Evolutionary conservation across 1,140 invertebrate genomes (phyloP).

Genomic region (Heliconius congener): DNA sequence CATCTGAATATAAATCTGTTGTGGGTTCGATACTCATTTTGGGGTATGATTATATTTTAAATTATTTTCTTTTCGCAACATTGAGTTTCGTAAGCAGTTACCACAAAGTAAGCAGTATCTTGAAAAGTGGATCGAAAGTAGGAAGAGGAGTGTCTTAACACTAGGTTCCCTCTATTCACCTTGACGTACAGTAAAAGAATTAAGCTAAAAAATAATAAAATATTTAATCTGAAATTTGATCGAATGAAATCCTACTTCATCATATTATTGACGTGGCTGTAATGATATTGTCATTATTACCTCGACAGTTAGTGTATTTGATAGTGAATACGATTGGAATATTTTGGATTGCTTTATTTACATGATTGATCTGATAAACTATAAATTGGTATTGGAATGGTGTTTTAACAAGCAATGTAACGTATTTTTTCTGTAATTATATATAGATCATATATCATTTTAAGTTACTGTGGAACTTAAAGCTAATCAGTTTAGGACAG

Average conservation of each 20-base stretch:
- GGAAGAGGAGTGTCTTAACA: too few species aligned
- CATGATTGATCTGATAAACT: constrained; percentile 12
- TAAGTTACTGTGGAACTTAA: neutral
- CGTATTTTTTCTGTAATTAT: constrained; percentile 2
- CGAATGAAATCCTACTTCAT: neutral
- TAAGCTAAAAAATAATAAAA: too few species aligned
- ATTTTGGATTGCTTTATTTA: constrained; percentile 1
- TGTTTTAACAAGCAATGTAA: neutral
- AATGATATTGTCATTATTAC: constrained; percentile 11
- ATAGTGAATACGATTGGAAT: constrained; percentile 8
- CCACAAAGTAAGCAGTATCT: too few species aligned
- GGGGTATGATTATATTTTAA: too few species aligned
- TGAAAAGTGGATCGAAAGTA: too few species aligned
- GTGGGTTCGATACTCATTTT: too few species aligned
- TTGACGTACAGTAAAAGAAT: too few species aligned
- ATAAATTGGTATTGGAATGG: constrained; percentile 8
- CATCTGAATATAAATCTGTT: too few species aligned
- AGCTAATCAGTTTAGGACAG: neutral
- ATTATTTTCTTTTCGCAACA: too few species aligned
- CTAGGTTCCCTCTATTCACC: too few species aligned
- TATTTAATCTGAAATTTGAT: neutral
- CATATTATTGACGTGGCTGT: neutral
- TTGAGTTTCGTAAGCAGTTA: too few species aligned
- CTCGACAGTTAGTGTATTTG: neutral
- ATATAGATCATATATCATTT: neutral